phyloP scores from a whole-genome alignment of 2,797 vertebrate species.

The Chrysocyon brachyurus region DNA sequence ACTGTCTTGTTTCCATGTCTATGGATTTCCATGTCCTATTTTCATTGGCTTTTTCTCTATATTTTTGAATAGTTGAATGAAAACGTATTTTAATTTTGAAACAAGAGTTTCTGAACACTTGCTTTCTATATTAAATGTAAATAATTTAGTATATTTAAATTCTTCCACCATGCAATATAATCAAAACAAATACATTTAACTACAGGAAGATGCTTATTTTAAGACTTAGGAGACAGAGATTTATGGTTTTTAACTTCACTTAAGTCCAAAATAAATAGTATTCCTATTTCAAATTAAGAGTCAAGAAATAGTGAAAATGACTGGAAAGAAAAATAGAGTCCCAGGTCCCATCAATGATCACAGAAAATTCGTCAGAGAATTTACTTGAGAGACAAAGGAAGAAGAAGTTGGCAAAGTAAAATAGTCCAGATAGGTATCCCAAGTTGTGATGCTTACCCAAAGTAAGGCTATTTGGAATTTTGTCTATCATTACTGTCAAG shows the following conservation, averaged over 20 bases:
- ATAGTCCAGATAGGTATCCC: neutral
- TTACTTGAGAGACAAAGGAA: slow-evolving; percentile 35
- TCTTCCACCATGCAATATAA: slow-evolving; percentile 24
- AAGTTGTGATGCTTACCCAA: slow-evolving; percentile 42
- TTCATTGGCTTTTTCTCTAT: neutral
- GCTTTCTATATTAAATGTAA: slow-evolving; percentile 36
- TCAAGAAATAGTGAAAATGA: neutral
- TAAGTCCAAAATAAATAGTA: neutral
- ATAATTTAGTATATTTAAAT: slow-evolving; percentile 54
- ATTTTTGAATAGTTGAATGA: slow-evolving; percentile 26
- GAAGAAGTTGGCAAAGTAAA: slow-evolving; percentile 38
- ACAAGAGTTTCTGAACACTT: slow-evolving; percentile 32
- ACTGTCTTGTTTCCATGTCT: neutral
- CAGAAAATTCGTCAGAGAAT: neutral
- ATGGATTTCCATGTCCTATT: neutral
- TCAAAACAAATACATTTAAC: slow-evolving; percentile 44
- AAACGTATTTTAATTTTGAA: slow-evolving; percentile 63
- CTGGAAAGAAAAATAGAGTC: neutral
- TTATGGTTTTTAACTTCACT: slow-evolving; percentile 46
- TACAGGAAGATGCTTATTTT: slow-evolving; percentile 15
- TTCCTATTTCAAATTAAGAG: neutral
- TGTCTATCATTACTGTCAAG: slow-evolving; percentile 65
- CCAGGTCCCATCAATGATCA: neutral
- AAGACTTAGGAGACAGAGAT: slow-evolving; percentile 4
- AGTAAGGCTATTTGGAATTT: slow-evolving; percentile 66